Base-by-base conservation (phyloP, 2,888 invertebrate genomes). In the Disparrhopalites patrizii region DNA sequence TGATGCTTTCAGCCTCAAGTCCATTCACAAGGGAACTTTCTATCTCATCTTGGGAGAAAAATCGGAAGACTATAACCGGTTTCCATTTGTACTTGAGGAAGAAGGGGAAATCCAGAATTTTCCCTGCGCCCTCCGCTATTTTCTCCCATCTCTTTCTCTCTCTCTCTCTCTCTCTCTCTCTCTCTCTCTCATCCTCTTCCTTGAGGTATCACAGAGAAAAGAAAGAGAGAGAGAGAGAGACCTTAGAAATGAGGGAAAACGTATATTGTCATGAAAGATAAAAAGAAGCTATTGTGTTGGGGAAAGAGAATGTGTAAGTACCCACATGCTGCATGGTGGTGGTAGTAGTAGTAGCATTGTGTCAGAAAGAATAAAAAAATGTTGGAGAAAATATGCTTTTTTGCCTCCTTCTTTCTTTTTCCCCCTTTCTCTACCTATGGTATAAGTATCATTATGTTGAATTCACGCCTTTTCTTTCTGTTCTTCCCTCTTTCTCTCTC, bases 401-500 rank as follows among this genome's bases (percentile, higher is more conserved):
- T 27, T n/a, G 31, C 15, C 18, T 50, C 18, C n/a, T 27, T 25
- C 52, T 2, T 27, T 52, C 25, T 52, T n/a, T 54, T 23, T n/a
- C 54, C 27, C 54, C 13, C 18, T 30, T 30, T 33, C 54, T 30
- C 30, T 30, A 30, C 27, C 15, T 30, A 30, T 30, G 15, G 18
- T 54, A 18, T 40, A 23, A 3, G 62, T 51, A 62, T 62, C 30
- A 30, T 47, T n/a, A 62, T 52, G 62, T 38, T 51, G 52, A 52
- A 63, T 63, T 63, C 55, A 63, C 63, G 63, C 63, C 63, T 63
- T 40, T 63, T 43, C 43, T 61, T 30, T 50, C 61, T 61, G 33
- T 18, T 20, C 33, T 56, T 30, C 23, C 13, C 27, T 60, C 50
- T 36, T 55, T 30, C 43, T 55, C 31, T 51, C 33, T 47, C 40